phyloP scores from a whole-genome alignment of 1,140 invertebrate species.

The Drosophila sucinea region DNA sequence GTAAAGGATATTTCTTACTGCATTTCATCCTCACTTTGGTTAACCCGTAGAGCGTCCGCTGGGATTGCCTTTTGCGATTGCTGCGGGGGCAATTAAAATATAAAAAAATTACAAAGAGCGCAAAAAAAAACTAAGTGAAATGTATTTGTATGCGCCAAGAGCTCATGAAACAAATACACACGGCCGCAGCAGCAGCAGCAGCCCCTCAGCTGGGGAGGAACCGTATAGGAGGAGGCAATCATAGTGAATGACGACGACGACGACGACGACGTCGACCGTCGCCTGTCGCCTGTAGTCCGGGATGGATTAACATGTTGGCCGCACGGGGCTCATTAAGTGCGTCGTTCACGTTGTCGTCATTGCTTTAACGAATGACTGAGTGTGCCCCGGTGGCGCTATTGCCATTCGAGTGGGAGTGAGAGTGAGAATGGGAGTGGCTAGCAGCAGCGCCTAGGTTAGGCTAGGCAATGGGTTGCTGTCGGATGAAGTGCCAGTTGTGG shows the following conservation, averaged over 20 bases:
- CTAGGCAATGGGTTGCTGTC: background rate
- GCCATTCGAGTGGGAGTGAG: background rate
- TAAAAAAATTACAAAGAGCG: slow-evolving; percentile 34
- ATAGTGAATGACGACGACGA: slow-evolving; percentile 46
- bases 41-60: slow-evolving; percentile 12
- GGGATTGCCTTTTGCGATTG: slow-evolving; percentile 15
- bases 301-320: slow-evolving; percentile 75
- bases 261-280: slow-evolving; percentile 25
- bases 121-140: slow-evolving; percentile 55
- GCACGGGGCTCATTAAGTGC: slow-evolving; percentile 75
- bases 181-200: background rate
- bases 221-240: slow-evolving; percentile 8
- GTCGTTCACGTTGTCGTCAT: slow-evolving; percentile 56
- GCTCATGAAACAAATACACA: slow-evolving; percentile 61
- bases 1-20: background rate
- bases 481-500: slow-evolving; percentile 18
- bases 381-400: slow-evolving; percentile 49
- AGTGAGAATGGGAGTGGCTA: slow-evolving; percentile 9
- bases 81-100: slow-evolving; percentile 54
- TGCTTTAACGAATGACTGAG: slow-evolving; percentile 59
- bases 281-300: slow-evolving; percentile 39
- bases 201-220: background rate
- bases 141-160: slow-evolving; percentile 47
- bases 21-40: slow-evolving; percentile 18
- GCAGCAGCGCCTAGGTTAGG: background rate